A percentile compares a stretch with the other conserved stretches of the same genome.
Evolutionary conservation across 1,140 invertebrate species (phyloP).

Genomic region (Drosophila nikananu): DNA sequence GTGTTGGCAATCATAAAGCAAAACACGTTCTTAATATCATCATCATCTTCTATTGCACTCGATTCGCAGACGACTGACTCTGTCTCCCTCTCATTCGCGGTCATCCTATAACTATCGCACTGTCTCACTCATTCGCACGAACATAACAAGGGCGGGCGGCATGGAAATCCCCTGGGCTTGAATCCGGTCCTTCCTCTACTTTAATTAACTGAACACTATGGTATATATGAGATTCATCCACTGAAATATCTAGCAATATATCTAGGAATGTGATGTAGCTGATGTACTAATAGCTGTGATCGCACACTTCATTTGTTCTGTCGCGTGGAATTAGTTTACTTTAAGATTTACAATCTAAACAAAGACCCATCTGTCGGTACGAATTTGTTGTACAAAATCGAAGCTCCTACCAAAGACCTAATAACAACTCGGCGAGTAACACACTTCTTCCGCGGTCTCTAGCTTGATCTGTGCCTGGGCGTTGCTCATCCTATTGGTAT

Average conservation of each 20-base stretch:
- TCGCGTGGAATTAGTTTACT: not conserved
- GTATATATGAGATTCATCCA: conserved; percentile 11
- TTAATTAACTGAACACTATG: conserved; percentile 2
- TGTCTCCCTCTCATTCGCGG: conserved; percentile 32
- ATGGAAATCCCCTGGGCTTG: conserved; percentile 24
- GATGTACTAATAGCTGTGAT: not conserved
- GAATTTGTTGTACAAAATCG: conserved; percentile 34
- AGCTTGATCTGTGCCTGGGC: not conserved
- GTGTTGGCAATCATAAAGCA: conserved; percentile 57
- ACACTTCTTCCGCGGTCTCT: not conserved
- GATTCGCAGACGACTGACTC: conserved; percentile 17
- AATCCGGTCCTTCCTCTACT: not conserved
- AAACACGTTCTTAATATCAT: conserved; percentile 23
- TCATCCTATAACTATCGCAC: conserved; percentile 23
- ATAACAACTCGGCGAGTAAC: not conserved
- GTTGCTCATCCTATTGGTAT: not conserved
- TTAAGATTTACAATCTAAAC: conserved; percentile 8
- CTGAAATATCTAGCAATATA: not conserved
- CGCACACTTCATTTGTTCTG: not conserved
- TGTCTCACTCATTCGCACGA: conserved; percentile 42
- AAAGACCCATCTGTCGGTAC: conserved; percentile 1
- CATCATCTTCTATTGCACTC: conserved; percentile 55
- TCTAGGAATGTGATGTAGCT: conserved; percentile 8
- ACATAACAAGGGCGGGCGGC: conserved; percentile 5
- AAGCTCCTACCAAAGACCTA: conserved; percentile 14